Percentiles rank a stretch among this genome's conserved stretches.
These are phyloP conservation scores for Malachius bipustulatus DNA, from an alignment of 2,888 invertebrate genomes.

Conservation along the genomic window DNA sequence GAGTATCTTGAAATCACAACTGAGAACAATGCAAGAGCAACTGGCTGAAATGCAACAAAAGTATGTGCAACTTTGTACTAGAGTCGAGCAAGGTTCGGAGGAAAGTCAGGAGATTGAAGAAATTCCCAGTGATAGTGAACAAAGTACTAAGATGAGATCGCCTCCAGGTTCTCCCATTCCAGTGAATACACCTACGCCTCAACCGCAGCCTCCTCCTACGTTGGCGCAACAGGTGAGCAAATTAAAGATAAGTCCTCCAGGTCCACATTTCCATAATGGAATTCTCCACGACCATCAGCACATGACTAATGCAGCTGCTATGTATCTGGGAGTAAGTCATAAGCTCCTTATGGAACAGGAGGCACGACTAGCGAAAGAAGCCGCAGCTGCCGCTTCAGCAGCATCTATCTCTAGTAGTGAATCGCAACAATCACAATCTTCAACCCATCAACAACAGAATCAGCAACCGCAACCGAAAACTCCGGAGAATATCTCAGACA, in stretches of 20 bases:
- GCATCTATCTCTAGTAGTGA: slow-evolving; percentile 29
- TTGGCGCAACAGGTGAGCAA: slow-evolving; percentile 36
- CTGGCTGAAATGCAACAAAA: slow-evolving; percentile 85
- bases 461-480: slow-evolving; percentile 33
- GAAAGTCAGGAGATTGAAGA: slow-evolving; percentile 66
- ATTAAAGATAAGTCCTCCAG: slow-evolving; percentile 36
- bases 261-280: slow-evolving; percentile 38
- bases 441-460: slow-evolving; percentile 29
- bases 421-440: slow-evolving; percentile 33
- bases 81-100: slow-evolving; percentile 70
- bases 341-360: slow-evolving; percentile 72
- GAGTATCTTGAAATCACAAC: slow-evolving; percentile 72
- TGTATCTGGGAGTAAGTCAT: slow-evolving; percentile 68
- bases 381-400: slow-evolving; percentile 40
- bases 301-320: slow-evolving; percentile 43
- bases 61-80: slow-evolving; percentile 75
- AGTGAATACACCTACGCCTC: slow-evolving; percentile 39
- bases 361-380: slow-evolving; percentile 57
- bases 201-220: slow-evolving; percentile 29
- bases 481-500: slow-evolving; percentile 63
- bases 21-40: slow-evolving; percentile 80
- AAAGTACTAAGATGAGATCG: slow-evolving; percentile 39
- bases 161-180: slow-evolving; percentile 47
- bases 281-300: slow-evolving; percentile 36
- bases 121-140: slow-evolving; percentile 57